A percentile compares a stretch with the other conserved stretches of the same genome.
Evolutionary conservation across 2,888 invertebrate species (phyloP).

Genomic region (Meganola albula): DNA sequence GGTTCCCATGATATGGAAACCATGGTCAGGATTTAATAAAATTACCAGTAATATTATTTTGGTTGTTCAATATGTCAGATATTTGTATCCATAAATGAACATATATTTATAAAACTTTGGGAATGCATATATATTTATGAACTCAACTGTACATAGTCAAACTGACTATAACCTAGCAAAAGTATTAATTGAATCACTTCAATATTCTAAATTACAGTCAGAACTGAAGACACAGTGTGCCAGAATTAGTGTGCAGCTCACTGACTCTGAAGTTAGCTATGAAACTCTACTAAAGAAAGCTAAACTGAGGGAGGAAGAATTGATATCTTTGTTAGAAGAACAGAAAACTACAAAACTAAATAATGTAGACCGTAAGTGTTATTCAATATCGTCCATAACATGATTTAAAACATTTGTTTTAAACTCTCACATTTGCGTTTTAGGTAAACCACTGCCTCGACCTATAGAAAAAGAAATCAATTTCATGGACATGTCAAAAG

Average conservation of each 20-base stretch:
- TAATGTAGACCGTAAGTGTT: too few relatives aligned
- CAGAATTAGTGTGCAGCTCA: conserved; percentile 46
- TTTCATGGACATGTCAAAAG: conserved; percentile 55
- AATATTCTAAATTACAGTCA: conserved; percentile 30
- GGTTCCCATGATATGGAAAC: too few relatives aligned
- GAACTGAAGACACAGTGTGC: conserved; percentile 44
- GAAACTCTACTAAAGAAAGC: conserved; percentile 70
- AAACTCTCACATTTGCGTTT: too few relatives aligned
- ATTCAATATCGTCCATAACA: too few relatives aligned
- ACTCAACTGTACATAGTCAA: neutral
- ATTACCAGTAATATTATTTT: too few relatives aligned
- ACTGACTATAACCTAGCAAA: neutral
- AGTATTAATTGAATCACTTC: neutral
- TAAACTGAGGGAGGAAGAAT: conserved; percentile 74
- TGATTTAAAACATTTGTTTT: conserved; percentile 8
- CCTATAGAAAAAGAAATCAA: conserved; percentile 36
- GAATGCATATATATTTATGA: too few relatives aligned
- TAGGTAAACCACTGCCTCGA: conserved; percentile 36
- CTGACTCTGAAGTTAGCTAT: conserved; percentile 72
- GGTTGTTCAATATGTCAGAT: too few relatives aligned
- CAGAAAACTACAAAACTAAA: conserved; percentile 35
- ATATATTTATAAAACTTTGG: too few relatives aligned
- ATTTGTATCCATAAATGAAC: too few relatives aligned
- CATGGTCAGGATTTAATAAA: too few relatives aligned
- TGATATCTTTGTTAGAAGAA: conserved; percentile 67